Percentiles rank a stretch among this genome's conserved stretches.
Conservation (phyloP, 1,140 invertebrate genomes). For the Psix sp. region DNA sequence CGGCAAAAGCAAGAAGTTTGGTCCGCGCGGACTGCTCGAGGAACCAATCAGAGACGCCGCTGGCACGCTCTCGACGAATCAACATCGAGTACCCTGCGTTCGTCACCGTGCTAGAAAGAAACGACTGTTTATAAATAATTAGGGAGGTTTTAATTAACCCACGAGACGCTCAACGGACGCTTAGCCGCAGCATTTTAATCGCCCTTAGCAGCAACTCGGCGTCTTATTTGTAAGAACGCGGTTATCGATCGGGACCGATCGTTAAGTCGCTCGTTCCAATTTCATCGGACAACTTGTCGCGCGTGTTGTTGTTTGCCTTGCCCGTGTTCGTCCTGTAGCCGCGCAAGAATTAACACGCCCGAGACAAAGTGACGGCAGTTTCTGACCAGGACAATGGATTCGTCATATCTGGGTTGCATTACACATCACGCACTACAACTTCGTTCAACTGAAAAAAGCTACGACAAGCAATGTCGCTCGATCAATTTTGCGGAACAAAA, state of each 20-base stretch:
- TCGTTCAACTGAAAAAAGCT: constrained; percentile 4
- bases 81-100: constrained; percentile 28
- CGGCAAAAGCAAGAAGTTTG: constrained; percentile 5
- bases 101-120: constrained; percentile 70
- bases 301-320: constrained; percentile 59
- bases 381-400: constrained; percentile 35
- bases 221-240: constrained; percentile 52
- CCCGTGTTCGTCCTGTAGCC: constrained; percentile 41
- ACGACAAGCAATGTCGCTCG: background rate
- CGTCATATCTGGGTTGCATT: constrained; percentile 47
- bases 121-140: constrained; percentile 78
- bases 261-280: constrained; percentile 57
- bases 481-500: background rate
- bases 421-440: constrained; percentile 27
- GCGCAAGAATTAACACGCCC: constrained; percentile 51
- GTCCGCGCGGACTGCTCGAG: constrained; percentile 71
- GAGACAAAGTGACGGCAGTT: constrained; percentile 49
- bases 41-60: constrained; percentile 32
- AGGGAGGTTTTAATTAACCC: constrained; percentile 77
- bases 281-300: constrained; percentile 56
- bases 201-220: constrained; percentile 19
- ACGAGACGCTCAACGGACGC: constrained; percentile 63
- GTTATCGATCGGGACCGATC: constrained; percentile 55
- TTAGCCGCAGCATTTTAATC: constrained; percentile 48
- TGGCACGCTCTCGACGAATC: constrained; percentile 29